Evolutionary conservation across 2,113 vertebrate genomes (phyloP), one percentile per base, ranked within the genome.

Genomic region (Barnardius zonarius): DNA sequence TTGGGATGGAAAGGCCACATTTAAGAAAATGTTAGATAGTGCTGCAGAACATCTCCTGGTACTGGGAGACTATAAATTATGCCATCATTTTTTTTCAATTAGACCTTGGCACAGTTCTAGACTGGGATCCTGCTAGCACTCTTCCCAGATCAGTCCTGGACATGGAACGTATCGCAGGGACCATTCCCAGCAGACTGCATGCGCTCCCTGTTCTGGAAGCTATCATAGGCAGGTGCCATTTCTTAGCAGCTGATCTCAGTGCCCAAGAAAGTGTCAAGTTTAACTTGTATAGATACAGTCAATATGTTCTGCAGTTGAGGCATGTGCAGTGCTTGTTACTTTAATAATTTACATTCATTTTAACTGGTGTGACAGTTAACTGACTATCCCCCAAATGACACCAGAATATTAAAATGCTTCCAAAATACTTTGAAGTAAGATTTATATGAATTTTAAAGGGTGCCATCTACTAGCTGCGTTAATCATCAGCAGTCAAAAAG

Each of bases 121-220:
- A 39, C 17, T 43, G 4, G 4, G 2, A 18, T 74, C 11, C 6
- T 73, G 11, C 11, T 79, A 57, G 9, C 33, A 31, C 1, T 54
- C 28, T 74, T 74, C 35, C 10, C 30, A 89, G 44, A 62, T 13
- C 25, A 39, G 51, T 77, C 9, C 17, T 51, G 44, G 35, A 20
- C 17, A 17, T 23, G 23, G 6, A 48, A 39, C 2, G 0, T 30
- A 18, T 48, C 51, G 17, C 7, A 5, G n/a, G 54, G 11, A 57
- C 13, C 0, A 0, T 52, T 76, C 5, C 35, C 20, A 43, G 24
- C 11, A 55, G 44, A 30, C 15, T 62, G 4, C 33, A 35, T 35
- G 7, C 4, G 52, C 20, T 83, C 25, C 31, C 33, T 44, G 5
- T 51, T 83, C 31, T 55, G 39, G 33, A 66, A 39, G 25, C 20